Conservation (phyloP, 2,113 vertebrate species). For the Pao palembangensis region DNA sequence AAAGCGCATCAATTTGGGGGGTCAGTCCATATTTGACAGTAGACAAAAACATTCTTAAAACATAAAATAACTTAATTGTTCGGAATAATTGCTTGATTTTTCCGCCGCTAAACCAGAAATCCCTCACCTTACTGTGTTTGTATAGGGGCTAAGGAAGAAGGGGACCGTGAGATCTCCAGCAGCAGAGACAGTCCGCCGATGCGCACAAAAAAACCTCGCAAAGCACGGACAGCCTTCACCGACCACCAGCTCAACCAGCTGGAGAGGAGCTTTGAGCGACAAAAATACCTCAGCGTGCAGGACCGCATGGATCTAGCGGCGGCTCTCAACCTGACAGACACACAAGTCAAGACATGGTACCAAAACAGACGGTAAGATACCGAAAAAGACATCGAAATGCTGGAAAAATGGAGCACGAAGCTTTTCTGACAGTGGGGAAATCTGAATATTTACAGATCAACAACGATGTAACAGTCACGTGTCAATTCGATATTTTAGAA, state of each 20-base stretch:
- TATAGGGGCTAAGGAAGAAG: slow-evolving; percentile 91
- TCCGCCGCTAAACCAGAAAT: neutral
- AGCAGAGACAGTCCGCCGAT: slow-evolving; percentile 94
- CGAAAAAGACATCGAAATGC: neutral
- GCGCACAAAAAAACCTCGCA: slow-evolving; percentile 94
- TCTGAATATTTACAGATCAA: no score
- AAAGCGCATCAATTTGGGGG: neutral
- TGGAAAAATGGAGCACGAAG: neutral
- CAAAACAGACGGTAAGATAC: slow-evolving; percentile 86
- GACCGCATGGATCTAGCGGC: slow-evolving; percentile 98
- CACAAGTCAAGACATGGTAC: slow-evolving; percentile 96
- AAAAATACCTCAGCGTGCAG: slow-evolving; percentile 98
- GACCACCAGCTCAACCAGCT: slow-evolving; percentile 98
- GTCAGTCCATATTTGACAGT: neutral
- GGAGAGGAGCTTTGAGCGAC: slow-evolving; percentile 95
- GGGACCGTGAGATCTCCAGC: slow-evolving; percentile 94
- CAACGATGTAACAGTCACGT: no score
- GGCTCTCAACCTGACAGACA: slow-evolving; percentile 92
- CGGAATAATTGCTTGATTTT: no score
- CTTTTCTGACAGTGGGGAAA: neutral
- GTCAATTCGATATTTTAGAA: no score
- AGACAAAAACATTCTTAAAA: no score
- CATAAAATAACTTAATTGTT: no score
- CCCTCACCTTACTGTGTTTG: neutral
- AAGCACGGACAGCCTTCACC: slow-evolving; percentile 95